These are phyloP conservation scores for Acanthis flammea DNA, from an alignment of 2,797 vertebrate genomes.

Conservation along the genomic window DNA sequence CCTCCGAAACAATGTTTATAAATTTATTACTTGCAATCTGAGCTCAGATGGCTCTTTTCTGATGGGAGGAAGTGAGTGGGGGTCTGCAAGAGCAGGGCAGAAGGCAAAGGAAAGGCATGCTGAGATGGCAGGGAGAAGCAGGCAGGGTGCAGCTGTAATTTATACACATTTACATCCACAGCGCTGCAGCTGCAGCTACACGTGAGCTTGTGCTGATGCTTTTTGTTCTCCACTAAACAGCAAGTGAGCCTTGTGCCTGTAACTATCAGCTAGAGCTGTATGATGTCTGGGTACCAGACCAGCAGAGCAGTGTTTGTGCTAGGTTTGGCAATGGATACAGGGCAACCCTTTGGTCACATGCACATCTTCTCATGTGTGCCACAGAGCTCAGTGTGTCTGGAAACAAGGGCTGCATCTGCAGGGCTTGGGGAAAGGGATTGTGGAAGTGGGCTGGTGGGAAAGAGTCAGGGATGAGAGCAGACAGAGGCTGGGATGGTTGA, in stretches of 20 bases:
- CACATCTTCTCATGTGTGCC: fast-evolving
- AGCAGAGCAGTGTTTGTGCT: background rate
- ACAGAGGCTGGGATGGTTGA: fast-evolving
- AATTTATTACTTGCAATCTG: background rate
- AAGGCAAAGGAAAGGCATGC: background rate
- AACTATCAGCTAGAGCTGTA: background rate
- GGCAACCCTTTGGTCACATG: background rate
- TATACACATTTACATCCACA: background rate
- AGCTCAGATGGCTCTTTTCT: background rate
- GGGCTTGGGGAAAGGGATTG: background rate
- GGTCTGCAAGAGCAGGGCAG: background rate
- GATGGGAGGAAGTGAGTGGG: background rate
- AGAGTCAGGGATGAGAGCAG: background rate
- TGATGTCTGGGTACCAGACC: background rate
- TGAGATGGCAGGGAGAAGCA: background rate
- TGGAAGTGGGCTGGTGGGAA: fast-evolving
- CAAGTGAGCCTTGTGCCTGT: background rate
- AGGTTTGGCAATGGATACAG: background rate
- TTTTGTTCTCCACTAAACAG: background rate
- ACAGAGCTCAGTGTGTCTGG: fast-evolving
- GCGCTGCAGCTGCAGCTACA: background rate
- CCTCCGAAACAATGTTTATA: background rate
- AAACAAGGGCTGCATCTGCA: background rate
- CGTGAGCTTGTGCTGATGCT: background rate
- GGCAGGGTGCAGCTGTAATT: background rate